Evolutionary conservation across 2,113 vertebrate genomes (phyloP).

Genomic region (Menidia beryllina): DNA sequence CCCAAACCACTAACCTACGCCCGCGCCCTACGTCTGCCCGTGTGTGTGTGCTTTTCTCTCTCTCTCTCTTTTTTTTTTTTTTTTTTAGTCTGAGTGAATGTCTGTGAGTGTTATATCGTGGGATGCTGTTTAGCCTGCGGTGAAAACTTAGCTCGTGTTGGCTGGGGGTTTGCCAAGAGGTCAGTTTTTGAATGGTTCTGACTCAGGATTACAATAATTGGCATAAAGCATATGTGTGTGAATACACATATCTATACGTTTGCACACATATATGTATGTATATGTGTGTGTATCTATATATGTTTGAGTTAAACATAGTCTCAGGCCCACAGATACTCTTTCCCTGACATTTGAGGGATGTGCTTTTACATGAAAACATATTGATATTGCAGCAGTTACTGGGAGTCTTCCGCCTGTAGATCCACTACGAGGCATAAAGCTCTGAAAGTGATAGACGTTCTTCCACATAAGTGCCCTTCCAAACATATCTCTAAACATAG

Average conservation of each 20-base stretch:
- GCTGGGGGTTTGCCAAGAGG: slow-evolving; percentile 65
- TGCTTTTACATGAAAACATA: slow-evolving; percentile 30
- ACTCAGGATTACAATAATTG: slow-evolving; percentile 70
- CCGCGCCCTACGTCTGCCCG: slow-evolving; percentile 45
- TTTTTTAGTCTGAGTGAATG: slow-evolving; percentile 26
- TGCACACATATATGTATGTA: slow-evolving; percentile 16
- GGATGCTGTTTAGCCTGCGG: slow-evolving; percentile 64
- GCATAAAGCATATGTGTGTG: slow-evolving; percentile 30
- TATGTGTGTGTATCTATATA: slow-evolving; percentile 29
- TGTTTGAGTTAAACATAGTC: no score
- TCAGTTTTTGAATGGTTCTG: slow-evolving; percentile 63
- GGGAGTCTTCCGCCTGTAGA: slow-evolving; percentile 8
- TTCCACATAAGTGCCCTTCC: not conserved
- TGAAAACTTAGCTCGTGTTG: slow-evolving; percentile 57
- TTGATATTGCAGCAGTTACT: slow-evolving; percentile 11
- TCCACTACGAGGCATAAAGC: not conserved
- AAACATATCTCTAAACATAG: slow-evolving; percentile 9
- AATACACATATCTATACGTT: not conserved
- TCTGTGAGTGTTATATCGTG: slow-evolving; percentile 41
- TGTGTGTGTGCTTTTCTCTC: no score
- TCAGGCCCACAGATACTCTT: slow-evolving; percentile 8
- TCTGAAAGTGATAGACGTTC: slow-evolving; percentile 13
- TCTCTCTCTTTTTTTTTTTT: no score
- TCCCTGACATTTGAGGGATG: slow-evolving; percentile 8
- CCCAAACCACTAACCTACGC: slow-evolving; percentile 63